These are phyloP conservation scores for Ramazzottius varieornatus DNA, from an alignment of 2,888 invertebrate genomes.

Conservation along the genomic window DNA sequence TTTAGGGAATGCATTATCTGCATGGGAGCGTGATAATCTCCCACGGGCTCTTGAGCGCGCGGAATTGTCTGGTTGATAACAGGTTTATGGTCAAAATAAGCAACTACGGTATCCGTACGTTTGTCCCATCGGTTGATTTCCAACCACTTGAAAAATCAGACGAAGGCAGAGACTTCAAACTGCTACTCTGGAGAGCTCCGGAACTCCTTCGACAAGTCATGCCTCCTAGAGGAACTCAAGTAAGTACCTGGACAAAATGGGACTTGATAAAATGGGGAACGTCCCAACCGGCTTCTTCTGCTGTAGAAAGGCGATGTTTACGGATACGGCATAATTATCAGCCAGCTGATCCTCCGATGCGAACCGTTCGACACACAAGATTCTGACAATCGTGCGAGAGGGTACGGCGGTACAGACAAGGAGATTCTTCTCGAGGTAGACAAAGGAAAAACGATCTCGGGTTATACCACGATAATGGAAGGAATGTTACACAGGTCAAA, in stretches of 20 bases:
- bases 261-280: too few relatives aligned
- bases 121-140: not conserved
- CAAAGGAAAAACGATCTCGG: too few relatives aligned
- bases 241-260: not conserved
- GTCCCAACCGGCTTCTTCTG: not conserved
- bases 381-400: not conserved
- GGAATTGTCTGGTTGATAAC: not conserved
- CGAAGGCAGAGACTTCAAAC: not conserved
- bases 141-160: not conserved
- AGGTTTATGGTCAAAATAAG: not conserved
- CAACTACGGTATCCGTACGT: not conserved
- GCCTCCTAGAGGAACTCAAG: not conserved
- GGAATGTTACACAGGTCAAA: not conserved
- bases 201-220: constrained; percentile 1
- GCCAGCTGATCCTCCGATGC: not conserved
- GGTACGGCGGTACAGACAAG: not conserved
- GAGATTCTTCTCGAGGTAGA: not conserved
- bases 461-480: too few relatives aligned
- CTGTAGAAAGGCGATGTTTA: not conserved
- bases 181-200: not conserved
- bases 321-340: not conserved
- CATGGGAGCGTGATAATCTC: not conserved
- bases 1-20: not conserved
- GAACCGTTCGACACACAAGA: not conserved
- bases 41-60: not conserved